phyloP scores from a whole-genome alignment of 2,797 vertebrate genomes.

The Nothura maculosa region DNA sequence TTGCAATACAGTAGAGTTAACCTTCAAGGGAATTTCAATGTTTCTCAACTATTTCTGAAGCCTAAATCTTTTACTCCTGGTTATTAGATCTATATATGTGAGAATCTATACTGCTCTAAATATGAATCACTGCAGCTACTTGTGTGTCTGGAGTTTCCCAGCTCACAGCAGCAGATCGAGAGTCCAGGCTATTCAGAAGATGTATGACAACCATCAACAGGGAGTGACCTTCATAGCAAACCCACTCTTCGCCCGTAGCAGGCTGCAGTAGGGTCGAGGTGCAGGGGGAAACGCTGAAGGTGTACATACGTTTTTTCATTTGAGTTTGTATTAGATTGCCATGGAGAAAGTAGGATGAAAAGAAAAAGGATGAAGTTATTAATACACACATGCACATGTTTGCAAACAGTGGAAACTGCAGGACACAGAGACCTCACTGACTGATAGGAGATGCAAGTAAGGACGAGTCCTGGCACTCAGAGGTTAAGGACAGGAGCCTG shows the following conservation, averaged over 20 bases:
- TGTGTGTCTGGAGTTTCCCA: not conserved
- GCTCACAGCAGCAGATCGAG: not conserved
- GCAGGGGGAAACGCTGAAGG: accelerated
- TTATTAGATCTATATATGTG: not conserved
- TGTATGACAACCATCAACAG: not conserved
- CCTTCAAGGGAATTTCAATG: not conserved
- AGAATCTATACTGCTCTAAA: not conserved
- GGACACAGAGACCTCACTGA: accelerated
- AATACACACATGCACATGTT: not conserved
- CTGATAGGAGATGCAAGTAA: not conserved
- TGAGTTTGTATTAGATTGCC: not conserved
- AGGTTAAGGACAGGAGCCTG: not conserved
- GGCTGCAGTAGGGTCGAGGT: not conserved
- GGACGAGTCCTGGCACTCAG: too few species aligned
- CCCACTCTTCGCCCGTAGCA: not conserved
- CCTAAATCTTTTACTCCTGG: not conserved
- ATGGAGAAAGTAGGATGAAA: not conserved
- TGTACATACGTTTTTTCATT: not conserved
- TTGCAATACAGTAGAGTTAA: not conserved
- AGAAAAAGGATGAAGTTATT: accelerated
- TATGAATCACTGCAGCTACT: not conserved
- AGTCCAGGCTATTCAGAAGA: not conserved
- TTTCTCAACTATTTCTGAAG: not conserved
- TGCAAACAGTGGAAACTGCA: not conserved
- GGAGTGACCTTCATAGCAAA: not conserved